Base-by-base conservation (phyloP, 2,797 vertebrate genomes). In the Muscicapa comitata region DNA sequence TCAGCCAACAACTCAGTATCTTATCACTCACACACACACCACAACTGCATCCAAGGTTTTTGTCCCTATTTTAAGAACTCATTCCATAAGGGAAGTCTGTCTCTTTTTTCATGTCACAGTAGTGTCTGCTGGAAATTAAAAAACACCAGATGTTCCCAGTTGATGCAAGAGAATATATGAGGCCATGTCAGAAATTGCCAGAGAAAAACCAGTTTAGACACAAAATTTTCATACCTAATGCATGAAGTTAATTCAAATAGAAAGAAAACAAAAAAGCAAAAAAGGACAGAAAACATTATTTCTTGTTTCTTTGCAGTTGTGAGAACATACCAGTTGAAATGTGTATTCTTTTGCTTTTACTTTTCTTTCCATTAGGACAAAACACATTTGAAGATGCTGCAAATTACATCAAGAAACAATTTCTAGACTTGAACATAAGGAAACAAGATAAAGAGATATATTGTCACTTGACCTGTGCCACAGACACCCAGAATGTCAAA, bases 341-440 rank as follows among this genome's bases (percentile, higher is more conserved):
- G 9, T 77, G 4, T 67, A n/a, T 65, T 84, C 11, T 80, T 25
- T 91, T 70, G 31, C 20, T 81, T 57, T 71, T 61, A 38, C 33
- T 76, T 15, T 54, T 82, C 40, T 87, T 45, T 93, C 90, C 53
- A 71, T 54, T 77, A 98, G 98, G 98, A 23, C 79, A 95, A 86
- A 98, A 98, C 73, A 98, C 98, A 66, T 98, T 98, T 77, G 98
- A 98, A 94, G 98, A 98, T 70, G 98, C 98, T 57, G 97, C 97
- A 61, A 98, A 98, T 86, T 98, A 98, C 71, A 98, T 98, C 88
- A 98, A 98, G 92, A 97, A 98, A 70, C 97, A 97, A 86, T 98
- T 98, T 90, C 95, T 98, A 72, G 97, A 98, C 63, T 94, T 98
- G 91, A 98, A 98, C 74, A 76, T 97, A 90, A 97, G 95, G 63